Percentiles rank a stretch among this genome's conserved stretches.
Conservation (phyloP, 2,113 vertebrate genomes). For the Pholis gunnellus region DNA sequence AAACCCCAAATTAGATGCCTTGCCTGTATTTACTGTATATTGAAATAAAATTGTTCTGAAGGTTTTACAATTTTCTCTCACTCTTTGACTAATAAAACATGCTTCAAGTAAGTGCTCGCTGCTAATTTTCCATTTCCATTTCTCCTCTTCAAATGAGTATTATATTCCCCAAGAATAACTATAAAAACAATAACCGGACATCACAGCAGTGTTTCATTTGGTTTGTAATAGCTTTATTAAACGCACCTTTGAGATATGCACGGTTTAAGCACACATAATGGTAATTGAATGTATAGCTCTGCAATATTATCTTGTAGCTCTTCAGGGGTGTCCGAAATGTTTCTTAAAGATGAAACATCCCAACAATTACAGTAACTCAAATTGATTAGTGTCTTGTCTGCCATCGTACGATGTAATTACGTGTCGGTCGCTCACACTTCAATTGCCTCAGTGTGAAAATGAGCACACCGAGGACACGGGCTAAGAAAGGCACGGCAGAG, state of each 20-base stretch:
- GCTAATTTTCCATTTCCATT: slow-evolving; percentile 37
- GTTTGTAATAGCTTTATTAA: slow-evolving; percentile 27
- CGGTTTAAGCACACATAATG: slow-evolving; percentile 1
- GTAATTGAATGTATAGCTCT: not conserved
- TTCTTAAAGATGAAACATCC: slow-evolving; percentile 12
- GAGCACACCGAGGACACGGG: not conserved
- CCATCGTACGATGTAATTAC: slow-evolving; percentile 17
- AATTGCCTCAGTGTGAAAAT: slow-evolving; percentile 11
- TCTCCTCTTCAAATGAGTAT: not conserved
- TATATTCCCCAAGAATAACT: slow-evolving; percentile 10
- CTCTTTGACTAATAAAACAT: slow-evolving; percentile 30
- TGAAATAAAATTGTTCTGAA: slow-evolving; percentile 41
- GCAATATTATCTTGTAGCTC: not conserved
- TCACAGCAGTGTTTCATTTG: slow-evolving; percentile 18
- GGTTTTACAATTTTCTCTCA: slow-evolving; percentile 37
- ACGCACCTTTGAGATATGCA: slow-evolving; percentile 10
- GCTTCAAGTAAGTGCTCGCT: not conserved
- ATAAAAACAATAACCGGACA: slow-evolving; percentile 14
- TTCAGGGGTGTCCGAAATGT: not conserved
- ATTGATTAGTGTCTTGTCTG: slow-evolving; percentile 10
- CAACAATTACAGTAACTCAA: slow-evolving; percentile 27
- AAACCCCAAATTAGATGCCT: slow-evolving; percentile 3
- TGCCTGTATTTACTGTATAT: slow-evolving; percentile 39
- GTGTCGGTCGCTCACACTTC: not conserved
- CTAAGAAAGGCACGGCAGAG: not conserved